Conservation (phyloP, 2,113 vertebrate genomes). For the Macrotis lagotis region DNA sequence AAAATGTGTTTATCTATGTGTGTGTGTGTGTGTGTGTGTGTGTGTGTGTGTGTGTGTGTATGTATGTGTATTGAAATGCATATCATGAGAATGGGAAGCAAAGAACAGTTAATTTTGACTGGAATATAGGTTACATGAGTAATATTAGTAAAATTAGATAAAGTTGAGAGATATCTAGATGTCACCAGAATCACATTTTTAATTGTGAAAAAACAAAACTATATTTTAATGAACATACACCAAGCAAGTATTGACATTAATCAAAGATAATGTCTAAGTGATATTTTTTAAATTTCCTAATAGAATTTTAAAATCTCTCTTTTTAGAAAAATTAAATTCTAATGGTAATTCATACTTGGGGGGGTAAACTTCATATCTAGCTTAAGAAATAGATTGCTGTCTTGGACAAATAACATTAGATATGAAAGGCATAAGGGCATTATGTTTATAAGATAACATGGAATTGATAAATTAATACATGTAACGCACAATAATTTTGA, state of each 20-base stretch:
- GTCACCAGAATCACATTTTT: neutral
- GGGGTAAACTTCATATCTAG: neutral
- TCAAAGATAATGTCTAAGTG: neutral
- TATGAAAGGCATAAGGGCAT: neutral
- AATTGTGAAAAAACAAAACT: neutral
- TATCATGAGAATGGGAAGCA: neutral
- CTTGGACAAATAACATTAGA: neutral
- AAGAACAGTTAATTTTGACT: neutral
- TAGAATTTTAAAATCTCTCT: neutral
- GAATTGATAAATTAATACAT: neutral
- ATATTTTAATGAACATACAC: neutral
- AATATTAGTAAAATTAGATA: too few species aligned
- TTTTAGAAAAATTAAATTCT: neutral
- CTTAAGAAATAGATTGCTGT: neutral
- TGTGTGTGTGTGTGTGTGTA: too few species aligned
- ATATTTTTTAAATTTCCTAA: neutral
- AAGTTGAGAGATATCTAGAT: neutral
- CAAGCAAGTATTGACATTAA: neutral
- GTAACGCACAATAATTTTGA: neutral
- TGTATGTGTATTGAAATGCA: too few species aligned
- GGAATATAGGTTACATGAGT: neutral
- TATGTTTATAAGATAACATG: neutral
- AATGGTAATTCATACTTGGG: neutral
- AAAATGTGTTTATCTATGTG: neutral
- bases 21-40: too few species aligned